phyloP scores from a whole-genome alignment of 2,888 invertebrate genomes.

The Apodemia zela region DNA sequence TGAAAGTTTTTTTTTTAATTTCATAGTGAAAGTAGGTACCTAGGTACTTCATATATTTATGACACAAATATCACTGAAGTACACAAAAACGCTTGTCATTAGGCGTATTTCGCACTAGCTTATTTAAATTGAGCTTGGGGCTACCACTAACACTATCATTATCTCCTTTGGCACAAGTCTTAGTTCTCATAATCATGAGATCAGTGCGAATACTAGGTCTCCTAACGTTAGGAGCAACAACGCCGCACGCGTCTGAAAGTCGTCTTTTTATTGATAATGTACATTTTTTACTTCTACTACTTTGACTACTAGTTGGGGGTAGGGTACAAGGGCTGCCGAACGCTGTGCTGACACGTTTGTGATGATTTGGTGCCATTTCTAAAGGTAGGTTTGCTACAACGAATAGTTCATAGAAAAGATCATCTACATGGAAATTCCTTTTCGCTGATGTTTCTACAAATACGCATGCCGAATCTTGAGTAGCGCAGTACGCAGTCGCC shows the following conservation, averaged over 20 bases:
- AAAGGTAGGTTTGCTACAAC: conserved; percentile 89
- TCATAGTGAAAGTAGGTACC: too few relatives aligned
- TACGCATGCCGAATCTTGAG: conserved; percentile 87
- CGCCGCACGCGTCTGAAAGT: conserved; percentile 92
- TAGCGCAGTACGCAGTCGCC: conserved; percentile 87
- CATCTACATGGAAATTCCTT: conserved; percentile 89
- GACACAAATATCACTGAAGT: conserved; percentile 64
- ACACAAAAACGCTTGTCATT: conserved; percentile 69
- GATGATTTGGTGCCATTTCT: conserved; percentile 94
- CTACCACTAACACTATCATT: conserved; percentile 81
- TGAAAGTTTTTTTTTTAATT: too few relatives aligned
- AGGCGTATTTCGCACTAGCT: conserved; percentile 67
- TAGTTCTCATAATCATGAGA: conserved; percentile 92
- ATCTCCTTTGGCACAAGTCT: conserved; percentile 87
- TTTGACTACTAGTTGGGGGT: conserved; percentile 84
- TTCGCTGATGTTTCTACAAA: conserved; percentile 93
- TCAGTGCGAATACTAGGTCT: conserved; percentile 94
- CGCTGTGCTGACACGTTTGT: conserved; percentile 88
- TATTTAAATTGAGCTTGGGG: conserved; percentile 71
- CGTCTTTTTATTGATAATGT: conserved; percentile 90
- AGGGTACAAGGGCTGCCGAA: conserved; percentile 89
- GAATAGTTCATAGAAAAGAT: conserved; percentile 91
- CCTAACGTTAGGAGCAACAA: conserved; percentile 92
- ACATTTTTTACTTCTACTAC: conserved; percentile 85
- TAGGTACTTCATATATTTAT: too few relatives aligned